phyloP scores from a whole-genome alignment of 2,888 invertebrate species.

The Agelastica alni region DNA sequence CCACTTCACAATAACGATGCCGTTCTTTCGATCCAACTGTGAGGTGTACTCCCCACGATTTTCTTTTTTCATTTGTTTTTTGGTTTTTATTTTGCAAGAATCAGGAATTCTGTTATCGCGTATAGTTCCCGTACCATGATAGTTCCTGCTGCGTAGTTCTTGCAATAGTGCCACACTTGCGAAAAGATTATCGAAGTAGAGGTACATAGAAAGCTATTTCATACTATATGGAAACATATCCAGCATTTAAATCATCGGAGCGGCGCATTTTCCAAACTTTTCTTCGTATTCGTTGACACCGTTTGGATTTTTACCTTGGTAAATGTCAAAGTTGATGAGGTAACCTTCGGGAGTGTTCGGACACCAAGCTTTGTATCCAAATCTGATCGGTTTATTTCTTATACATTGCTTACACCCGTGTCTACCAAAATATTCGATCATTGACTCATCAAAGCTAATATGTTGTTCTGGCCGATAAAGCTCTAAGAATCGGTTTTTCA shows the following conservation, averaged over 20 bases:
- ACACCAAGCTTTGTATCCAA: slow-evolving; percentile 13
- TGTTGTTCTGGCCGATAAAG: slow-evolving; percentile 7
- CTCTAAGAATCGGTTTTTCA: not conserved
- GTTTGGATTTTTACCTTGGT: slow-evolving; percentile 23
- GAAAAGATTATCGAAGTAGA: slow-evolving; percentile 7
- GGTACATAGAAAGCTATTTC: not conserved
- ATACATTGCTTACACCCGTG: slow-evolving; percentile 28
- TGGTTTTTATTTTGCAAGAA: not conserved
- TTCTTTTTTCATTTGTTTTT: slow-evolving; percentile 2
- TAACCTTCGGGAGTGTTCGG: slow-evolving; percentile 12
- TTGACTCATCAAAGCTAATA: slow-evolving; percentile 17
- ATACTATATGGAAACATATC: slow-evolving; percentile 6
- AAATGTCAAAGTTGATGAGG: slow-evolving; percentile 22
- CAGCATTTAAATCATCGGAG: slow-evolving; percentile 12
- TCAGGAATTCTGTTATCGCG: slow-evolving; percentile 10
- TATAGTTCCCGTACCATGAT: slow-evolving; percentile 12
- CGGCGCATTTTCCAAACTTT: slow-evolving; percentile 19
- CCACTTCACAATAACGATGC: slow-evolving; percentile 37
- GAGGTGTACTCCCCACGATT: slow-evolving; percentile 21
- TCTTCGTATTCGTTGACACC: slow-evolving; percentile 1
- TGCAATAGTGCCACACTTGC: not conserved
- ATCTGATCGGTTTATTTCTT: slow-evolving; percentile 25
- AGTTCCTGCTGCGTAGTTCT: not conserved
- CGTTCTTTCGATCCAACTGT: slow-evolving; percentile 14
- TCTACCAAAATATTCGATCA: slow-evolving; percentile 3